Conservation (phyloP, 1,140 invertebrate genomes). For the Goniozus legneri region DNA sequence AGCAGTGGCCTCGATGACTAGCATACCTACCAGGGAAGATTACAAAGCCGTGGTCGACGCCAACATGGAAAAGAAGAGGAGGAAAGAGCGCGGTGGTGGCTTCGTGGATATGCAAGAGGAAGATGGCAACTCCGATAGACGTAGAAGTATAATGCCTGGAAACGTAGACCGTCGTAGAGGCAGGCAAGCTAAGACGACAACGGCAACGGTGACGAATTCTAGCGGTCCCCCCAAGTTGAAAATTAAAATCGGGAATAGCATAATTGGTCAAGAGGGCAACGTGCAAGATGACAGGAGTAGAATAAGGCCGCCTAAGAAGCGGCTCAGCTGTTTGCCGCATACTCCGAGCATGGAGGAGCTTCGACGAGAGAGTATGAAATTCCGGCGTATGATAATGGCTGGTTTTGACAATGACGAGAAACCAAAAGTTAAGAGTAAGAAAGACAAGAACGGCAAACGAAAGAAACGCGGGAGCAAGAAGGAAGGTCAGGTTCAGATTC, state of each 20-base stretch:
- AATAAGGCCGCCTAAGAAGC: slow-evolving; percentile 77
- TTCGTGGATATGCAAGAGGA: slow-evolving; percentile 27
- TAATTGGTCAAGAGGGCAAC: slow-evolving; percentile 52
- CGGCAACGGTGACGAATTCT: slow-evolving; percentile 31
- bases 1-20: slow-evolving; percentile 81
- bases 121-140: slow-evolving; percentile 46
- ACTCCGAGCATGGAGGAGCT: slow-evolving; percentile 73
- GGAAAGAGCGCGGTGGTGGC: slow-evolving; percentile 61
- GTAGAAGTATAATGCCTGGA: slow-evolving; percentile 25
- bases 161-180: slow-evolving; percentile 57
- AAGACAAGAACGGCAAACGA: slow-evolving; percentile 61
- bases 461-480: slow-evolving; percentile 62
- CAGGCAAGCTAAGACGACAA: slow-evolving; percentile 44
- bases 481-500: slow-evolving; percentile 60
- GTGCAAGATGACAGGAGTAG: slow-evolving; percentile 53
- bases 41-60: slow-evolving; percentile 67
- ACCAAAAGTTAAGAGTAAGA: slow-evolving; percentile 59
- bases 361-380: slow-evolving; percentile 83
- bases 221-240: slow-evolving; percentile 70
- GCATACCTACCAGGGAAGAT: slow-evolving; percentile 78
- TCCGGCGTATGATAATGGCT: slow-evolving; percentile 76
- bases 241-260: slow-evolving; percentile 72
- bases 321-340: slow-evolving; percentile 61
- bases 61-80: slow-evolving; percentile 66
- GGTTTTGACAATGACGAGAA: slow-evolving; percentile 70